phyloP scores from a whole-genome alignment of 2,797 vertebrate genomes.

The Mallotus villosus region DNA sequence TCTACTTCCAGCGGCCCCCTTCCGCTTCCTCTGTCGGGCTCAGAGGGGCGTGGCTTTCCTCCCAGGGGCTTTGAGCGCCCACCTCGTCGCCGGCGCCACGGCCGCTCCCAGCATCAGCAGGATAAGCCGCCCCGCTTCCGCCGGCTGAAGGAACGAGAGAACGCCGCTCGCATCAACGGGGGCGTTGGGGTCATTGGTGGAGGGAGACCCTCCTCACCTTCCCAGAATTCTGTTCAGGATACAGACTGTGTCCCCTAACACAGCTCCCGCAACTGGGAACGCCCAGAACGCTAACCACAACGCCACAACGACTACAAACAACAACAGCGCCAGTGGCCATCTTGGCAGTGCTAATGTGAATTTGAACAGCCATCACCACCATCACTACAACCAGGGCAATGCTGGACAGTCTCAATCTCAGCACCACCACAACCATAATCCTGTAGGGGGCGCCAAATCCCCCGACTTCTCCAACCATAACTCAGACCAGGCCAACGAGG shows the following conservation, averaged over 20 bases:
- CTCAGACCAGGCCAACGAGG: slow-evolving; percentile 94
- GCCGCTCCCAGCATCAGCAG: slow-evolving; percentile 90
- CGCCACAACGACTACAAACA: slow-evolving; percentile 27
- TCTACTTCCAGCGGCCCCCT: slow-evolving; percentile 64
- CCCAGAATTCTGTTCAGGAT: slow-evolving; percentile 69
- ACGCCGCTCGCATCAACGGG: slow-evolving; percentile 83
- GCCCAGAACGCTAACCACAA: slow-evolving; percentile 69
- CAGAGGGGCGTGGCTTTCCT: slow-evolving; percentile 59
- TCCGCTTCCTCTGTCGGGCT: slow-evolving; percentile 43
- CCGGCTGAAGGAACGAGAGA: slow-evolving; percentile 87
- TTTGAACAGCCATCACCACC: slow-evolving; percentile 74
- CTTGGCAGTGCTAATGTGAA: slow-evolving; percentile 58
- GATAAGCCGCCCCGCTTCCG: slow-evolving; percentile 93
- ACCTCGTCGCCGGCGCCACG: slow-evolving; percentile 81
- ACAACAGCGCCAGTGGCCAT: slow-evolving; percentile 68
- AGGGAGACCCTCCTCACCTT: slow-evolving; percentile 58
- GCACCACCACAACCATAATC: slow-evolving; percentile 78
- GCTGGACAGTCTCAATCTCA: slow-evolving; percentile 61
- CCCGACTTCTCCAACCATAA: slow-evolving; percentile 93
- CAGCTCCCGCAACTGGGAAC: slow-evolving; percentile 44
- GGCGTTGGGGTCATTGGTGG: slow-evolving; percentile 67
- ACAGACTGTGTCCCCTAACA: slow-evolving; percentile 59
- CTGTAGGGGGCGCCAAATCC: slow-evolving; percentile 82
- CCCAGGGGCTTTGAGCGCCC: slow-evolving; percentile 79
- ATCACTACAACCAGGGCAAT: slow-evolving; percentile 75